phyloP scores from a whole-genome alignment of 37 sponge, comb jelly and placozoan genomes.

The Bolinopsis microptera region DNA sequence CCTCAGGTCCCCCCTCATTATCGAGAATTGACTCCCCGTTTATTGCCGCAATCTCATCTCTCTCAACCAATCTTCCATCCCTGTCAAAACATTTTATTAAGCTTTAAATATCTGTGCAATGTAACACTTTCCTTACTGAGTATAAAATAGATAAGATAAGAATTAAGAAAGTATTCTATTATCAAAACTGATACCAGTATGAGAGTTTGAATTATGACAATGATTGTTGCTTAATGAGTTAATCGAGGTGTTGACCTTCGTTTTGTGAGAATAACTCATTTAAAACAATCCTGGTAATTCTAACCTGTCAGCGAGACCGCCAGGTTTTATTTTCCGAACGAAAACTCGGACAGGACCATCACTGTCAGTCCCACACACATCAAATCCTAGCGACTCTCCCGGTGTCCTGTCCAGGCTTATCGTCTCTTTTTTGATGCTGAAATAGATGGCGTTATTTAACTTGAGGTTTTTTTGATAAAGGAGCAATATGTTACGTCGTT shows the following conservation, averaged over 20 bases:
- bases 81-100: not conserved
- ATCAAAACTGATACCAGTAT: too few species aligned
- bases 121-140: not conserved
- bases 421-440: conserved; percentile 23
- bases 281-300: too few species aligned
- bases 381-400: conserved; percentile 40
- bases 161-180: too few species aligned
- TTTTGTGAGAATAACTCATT: too few species aligned
- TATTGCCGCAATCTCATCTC: conserved; percentile 39
- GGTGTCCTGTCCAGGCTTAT: not conserved
- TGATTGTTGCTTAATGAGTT: too few species aligned
- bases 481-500: too few species aligned
- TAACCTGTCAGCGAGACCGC: conserved; percentile 19
- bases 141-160: too few species aligned
- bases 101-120: not conserved
- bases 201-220: too few species aligned
- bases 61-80: conserved; percentile 29
- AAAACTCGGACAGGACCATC: conserved; percentile 9
- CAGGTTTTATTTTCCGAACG: conserved; percentile 36
- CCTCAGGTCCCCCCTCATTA: conserved; percentile 45
- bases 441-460: not conserved
- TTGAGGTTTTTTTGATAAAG: too few species aligned
- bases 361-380: conserved; percentile 34
- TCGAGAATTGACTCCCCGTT: conserved; percentile 28
- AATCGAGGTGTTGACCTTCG: too few species aligned